Base-by-base conservation (phyloP, 1,140 invertebrate species). In the Hylaeus volcanicus region DNA sequence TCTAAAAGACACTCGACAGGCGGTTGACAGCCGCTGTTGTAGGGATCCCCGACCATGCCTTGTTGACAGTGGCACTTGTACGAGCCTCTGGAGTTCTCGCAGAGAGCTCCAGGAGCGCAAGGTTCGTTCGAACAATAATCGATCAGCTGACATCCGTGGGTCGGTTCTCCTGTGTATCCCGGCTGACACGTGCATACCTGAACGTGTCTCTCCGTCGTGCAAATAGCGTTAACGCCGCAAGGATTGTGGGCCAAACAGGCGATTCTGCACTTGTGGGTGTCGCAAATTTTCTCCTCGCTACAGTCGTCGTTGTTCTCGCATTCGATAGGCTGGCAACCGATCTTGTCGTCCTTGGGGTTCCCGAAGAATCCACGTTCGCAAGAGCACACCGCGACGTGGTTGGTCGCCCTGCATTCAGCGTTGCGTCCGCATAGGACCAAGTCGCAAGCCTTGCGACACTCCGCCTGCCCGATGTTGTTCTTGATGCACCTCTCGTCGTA, bases 101-200 rank as follows among this genome's bases (percentile, higher is more conserved):
- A 99, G 72, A 95, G 93, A 0, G 97, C 97, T 61, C 96, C 96
- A 55, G 96, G 95, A n/a, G 96, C 97, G 92, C 98, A 98, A 9
- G 97, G 97, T 74, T 95, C 94, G 82, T 95, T 94, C 14, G 94
- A 93, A 90, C 98, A 98, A 87, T 96, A 97, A 91, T 98, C 96
- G 63, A 98, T 96, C 45, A 96, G 92, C 61, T 94, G 91, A 88
- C 97, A 98, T 15, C 95, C 96, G 53, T 89, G 93, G 12, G 94
- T 89, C 2, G 97, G 95, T 93, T 97, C 95, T 12, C 97, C 97
- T 11, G 96, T 97, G 88, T 96, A 98, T 1, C 97, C 97, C 15
- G 97, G 97, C 90, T 97, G 97, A 91, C 97, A 98, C 85, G 96
- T 96, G 88, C 97, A 98, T 66, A 95, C 92, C 89, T 95, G 95